A percentile compares a stretch with the other conserved stretches of the same genome.
Evolutionary conservation across 2,888 invertebrate genomes (phyloP).

Genomic region (Timandra comae): DNA sequence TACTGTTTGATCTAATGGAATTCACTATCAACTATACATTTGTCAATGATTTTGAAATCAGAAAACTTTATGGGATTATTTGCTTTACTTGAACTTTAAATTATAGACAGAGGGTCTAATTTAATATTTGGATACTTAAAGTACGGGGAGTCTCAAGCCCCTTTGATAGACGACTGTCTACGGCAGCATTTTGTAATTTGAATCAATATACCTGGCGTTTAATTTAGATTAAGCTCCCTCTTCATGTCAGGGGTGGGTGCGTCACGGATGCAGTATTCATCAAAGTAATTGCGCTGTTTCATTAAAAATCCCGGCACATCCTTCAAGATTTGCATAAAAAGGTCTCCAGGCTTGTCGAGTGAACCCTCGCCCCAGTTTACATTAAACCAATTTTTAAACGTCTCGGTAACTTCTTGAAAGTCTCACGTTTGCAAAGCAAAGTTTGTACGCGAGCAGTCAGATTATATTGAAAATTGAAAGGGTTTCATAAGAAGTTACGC

Average conservation of each 20-base stretch:
- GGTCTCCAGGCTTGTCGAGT: slow-evolving; percentile 41
- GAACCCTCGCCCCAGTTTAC: slow-evolving; percentile 35
- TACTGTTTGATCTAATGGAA: slow-evolving; percentile 30
- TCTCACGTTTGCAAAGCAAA: slow-evolving; percentile 36
- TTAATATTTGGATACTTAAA: no score
- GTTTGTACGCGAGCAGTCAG: slow-evolving; percentile 21
- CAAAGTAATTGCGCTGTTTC: slow-evolving; percentile 67
- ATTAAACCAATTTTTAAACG: slow-evolving; percentile 56
- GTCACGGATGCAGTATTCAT: slow-evolving; percentile 57
- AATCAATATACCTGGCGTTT: slow-evolving; percentile 45
- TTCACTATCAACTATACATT: slow-evolving; percentile 20
- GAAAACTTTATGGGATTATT: no score
- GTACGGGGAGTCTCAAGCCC: background rate
- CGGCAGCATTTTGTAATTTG: slow-evolving; percentile 26
- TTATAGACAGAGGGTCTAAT: no score
- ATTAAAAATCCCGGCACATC: slow-evolving; percentile 69
- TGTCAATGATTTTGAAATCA: no score
- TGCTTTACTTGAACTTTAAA: no score
- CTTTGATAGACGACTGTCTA: slow-evolving; percentile 1
- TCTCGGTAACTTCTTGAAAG: slow-evolving; percentile 36
- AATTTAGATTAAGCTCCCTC: slow-evolving; percentile 35
- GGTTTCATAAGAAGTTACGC: no score
- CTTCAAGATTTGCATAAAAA: slow-evolving; percentile 71
- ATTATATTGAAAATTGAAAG: slow-evolving; percentile 2
- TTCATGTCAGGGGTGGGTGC: slow-evolving; percentile 29